Base-by-base conservation (phyloP, 2,888 invertebrate species). In the Pomacea canaliculata region DNA sequence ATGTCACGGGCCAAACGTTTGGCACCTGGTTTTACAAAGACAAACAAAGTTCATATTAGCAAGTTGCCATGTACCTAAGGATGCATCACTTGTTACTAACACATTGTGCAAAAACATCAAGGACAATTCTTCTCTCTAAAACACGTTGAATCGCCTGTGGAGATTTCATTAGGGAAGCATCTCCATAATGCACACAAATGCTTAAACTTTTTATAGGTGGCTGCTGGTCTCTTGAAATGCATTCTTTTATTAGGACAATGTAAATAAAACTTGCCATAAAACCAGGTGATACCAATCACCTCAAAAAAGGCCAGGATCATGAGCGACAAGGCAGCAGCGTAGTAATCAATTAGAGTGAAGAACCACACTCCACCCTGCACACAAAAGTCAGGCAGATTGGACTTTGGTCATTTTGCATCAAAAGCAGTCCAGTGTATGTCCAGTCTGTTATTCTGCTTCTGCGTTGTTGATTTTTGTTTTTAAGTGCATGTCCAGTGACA, bases 1-100 rank as follows among this genome's bases (percentile, higher is more conserved):
- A 97, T 94, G 89, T 97, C 96, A 85, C 93, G 94, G 12, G 96
- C 94, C 78, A 97, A 91, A 84, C 95, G 93, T 76, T 93, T 93
- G 0, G 95, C 95, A 62, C 97, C 68, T 89, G 79, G 51, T 56
- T 56, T 37, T 37, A 23, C 23, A 23, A 23, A 23, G 23, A 23
- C 8, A 63, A 27, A 23, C 1, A 63, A n/a, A 63, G 63, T 18
- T 2, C 10, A 63, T 19, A 27, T 63, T 63, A 63, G 10, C 12
- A 19, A 19, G 10, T 63, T 63, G 8, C 63, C 8, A 13, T 13
- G 51, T 56, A 13, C 3, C 16, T 56, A 56, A 56, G 51, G 37
- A 37, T 5, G 5, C 37, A 37, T 23, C 23, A 23, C 23, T 23
- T 23, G 0, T 23, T 23, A 23, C 23, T 23, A 23, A 23, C 23